Conservation (phyloP, 53 echinoderm and acorn worm species). For the Paelopatides confundens region DNA sequence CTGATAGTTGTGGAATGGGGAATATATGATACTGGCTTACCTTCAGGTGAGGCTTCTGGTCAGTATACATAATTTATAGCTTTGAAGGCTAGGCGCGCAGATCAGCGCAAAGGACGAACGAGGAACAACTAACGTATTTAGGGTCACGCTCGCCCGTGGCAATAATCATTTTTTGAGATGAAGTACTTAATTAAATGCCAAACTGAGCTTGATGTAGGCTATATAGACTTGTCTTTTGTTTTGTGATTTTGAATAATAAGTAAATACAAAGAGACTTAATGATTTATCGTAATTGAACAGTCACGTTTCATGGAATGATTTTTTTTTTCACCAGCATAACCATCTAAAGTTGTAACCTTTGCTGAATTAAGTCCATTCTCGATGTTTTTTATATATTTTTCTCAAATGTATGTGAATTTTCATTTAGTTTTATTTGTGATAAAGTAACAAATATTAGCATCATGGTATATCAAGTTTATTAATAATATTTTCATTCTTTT, state of each 20-base stretch:
- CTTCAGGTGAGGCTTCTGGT: background rate
- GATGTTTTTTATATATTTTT: too few species aligned
- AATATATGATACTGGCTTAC: background rate
- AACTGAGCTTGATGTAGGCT: background rate
- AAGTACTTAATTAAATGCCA: background rate
- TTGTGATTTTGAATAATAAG: background rate
- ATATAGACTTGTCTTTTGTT: background rate
- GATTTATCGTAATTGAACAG: background rate
- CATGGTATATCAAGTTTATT: too few species aligned
- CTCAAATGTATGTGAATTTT: too few species aligned
- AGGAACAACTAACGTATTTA: background rate
- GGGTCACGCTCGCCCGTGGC: background rate
- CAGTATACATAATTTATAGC: background rate
- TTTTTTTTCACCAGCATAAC: background rate
- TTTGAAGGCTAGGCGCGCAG: background rate
- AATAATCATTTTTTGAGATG: background rate
- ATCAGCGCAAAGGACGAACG: background rate
- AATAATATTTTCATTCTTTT: too few species aligned
- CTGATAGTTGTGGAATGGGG: too few species aligned
- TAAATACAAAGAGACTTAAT: background rate
- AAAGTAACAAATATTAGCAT: too few species aligned
- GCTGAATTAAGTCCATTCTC: background rate
- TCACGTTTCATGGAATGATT: background rate
- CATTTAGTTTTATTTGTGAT: too few species aligned
- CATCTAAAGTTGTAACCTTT: background rate